Evolutionary conservation across 2,797 vertebrate genomes (phyloP).

Genomic region (Columba guinea): DNA sequence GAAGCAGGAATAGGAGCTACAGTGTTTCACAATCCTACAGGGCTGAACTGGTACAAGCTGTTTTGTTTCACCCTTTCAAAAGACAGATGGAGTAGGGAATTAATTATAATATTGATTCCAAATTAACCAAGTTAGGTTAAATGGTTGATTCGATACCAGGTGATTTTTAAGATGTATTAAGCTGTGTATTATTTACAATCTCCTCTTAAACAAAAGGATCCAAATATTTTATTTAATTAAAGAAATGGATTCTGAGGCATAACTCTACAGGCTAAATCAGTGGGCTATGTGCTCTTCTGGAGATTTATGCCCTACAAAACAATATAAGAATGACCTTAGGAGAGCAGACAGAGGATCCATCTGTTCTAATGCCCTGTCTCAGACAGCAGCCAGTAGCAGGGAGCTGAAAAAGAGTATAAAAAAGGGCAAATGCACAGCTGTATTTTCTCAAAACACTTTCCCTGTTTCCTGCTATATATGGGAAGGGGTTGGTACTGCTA

Average conservation of each 20-base stretch:
- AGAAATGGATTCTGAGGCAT: neutral
- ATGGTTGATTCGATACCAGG: constrained; percentile 16
- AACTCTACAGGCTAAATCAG: neutral
- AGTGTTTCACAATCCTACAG: neutral
- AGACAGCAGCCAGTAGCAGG: neutral
- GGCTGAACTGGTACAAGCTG: neutral
- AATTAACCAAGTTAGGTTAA: constrained; percentile 16
- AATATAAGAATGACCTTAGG: neutral
- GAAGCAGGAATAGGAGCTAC: neutral
- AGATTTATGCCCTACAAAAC: neutral
- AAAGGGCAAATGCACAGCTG: neutral
- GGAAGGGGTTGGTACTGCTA: neutral
- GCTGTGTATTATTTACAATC: neutral
- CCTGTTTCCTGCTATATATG: neutral
- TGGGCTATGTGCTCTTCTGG: neutral
- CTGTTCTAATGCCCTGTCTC: neutral
- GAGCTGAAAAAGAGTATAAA: neutral
- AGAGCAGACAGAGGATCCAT: neutral
- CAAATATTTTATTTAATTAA: neutral
- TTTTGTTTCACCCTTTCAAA: neutral
- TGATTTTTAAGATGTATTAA: neutral
- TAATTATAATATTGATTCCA: constrained; percentile 34
- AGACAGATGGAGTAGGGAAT: constrained; percentile 18
- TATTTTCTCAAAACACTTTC: neutral
- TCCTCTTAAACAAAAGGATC: neutral